Base-by-base conservation (phyloP, 2,888 invertebrate species). In the Epistrophe eligans region DNA sequence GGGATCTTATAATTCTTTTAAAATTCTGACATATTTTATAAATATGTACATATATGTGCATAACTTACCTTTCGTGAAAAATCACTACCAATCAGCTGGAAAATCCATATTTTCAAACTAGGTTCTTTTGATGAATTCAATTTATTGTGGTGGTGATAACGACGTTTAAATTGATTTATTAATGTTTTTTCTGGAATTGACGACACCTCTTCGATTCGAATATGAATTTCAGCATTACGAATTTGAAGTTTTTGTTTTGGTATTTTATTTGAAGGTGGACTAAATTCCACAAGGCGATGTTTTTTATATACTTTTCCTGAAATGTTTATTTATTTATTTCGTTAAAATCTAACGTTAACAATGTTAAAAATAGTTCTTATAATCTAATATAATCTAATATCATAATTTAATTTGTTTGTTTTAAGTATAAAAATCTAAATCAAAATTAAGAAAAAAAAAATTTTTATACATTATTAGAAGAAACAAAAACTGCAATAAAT, bases 241-340 rank as follows among this genome's bases (percentile, higher is more conserved):
- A 98, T 96, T 89, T 95, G 94, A 89, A 97, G 94, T 89, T 96
- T 96, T 90, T 91, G 92, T 70, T 90, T 92, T n/a, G 90, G 90
- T 64, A 89, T 88, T 50, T 90, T 90, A 79, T 95, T 95, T 89
- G 94, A 94, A 89, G 95, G 95, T 91, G 96, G 95, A 77, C 96
- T 95, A 93, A 98, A 98, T 93, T 98, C 97, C 90, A 98, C 94
- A 90, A 98, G 94, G 79, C 96, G 95, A 93, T 98, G 97, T 71
- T 97, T 96, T 92, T 97, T 97, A 90, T 97, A 94, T 91, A 95
- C 95, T 90, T 95, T 95, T 90, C 98, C 98, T 98, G 94, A 19
- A 60, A 62, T 19, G 10, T 50, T 50, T 13, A 0, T 50, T 17
- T 3, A 9, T 55, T 55, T 28, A n/a, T n/a, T n/a, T n/a, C n/a